These are phyloP conservation scores for Trichechus manatus DNA, from an alignment of 2,113 vertebrate species.

Conservation along the genomic window DNA sequence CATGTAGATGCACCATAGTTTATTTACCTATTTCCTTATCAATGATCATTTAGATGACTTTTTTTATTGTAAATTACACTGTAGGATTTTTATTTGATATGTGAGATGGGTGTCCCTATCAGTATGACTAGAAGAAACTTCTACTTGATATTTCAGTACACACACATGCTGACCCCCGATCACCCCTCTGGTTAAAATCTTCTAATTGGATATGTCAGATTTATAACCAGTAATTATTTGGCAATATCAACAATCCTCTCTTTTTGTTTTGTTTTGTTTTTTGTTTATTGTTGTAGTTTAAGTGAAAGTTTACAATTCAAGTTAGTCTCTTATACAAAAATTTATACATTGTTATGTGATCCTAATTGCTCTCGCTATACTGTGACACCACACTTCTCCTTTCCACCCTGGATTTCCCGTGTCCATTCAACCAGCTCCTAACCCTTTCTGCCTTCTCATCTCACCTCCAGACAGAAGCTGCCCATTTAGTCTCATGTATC, in stretches of 20 bases:
- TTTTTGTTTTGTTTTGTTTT: no score
- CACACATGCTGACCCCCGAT: not conserved
- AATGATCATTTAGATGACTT: not conserved
- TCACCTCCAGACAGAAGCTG: no score
- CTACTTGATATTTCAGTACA: not conserved
- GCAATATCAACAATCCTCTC: not conserved
- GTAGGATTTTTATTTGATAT: conserved; percentile 28
- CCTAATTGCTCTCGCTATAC: no score
- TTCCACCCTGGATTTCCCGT: no score
- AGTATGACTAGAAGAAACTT: not conserved
- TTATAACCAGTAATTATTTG: not conserved
- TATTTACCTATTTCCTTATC: not conserved
- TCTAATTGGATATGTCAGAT: not conserved
- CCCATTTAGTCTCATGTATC: no score
- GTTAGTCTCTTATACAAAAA: no score
- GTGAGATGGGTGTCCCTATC: not conserved
- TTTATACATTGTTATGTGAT: no score
- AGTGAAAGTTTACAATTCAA: no score
- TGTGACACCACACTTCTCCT: no score
- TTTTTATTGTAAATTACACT: not conserved
- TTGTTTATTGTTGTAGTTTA: no score
- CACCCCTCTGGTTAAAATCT: not conserved
- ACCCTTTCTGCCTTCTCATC: no score
- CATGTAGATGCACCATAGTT: not conserved
- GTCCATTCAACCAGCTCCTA: no score